Conservation (phyloP, 2,113 vertebrate genomes). For the Rissa tridactyla region DNA sequence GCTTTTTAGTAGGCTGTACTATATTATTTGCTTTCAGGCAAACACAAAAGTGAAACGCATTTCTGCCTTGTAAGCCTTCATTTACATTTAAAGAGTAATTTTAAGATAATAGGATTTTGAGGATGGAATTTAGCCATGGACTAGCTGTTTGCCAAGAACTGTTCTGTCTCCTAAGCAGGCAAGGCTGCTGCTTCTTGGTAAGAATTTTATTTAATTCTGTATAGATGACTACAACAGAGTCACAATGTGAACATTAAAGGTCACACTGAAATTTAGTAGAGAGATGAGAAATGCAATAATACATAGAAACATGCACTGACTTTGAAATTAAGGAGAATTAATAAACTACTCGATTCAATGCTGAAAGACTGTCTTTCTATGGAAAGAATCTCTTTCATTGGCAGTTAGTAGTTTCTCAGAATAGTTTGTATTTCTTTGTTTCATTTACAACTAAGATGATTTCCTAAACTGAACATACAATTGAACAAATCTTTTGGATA, state of each 20-base stretch:
- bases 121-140: neutral
- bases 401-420: neutral
- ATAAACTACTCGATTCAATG: neutral
- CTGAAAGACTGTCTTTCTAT: neutral
- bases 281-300: neutral
- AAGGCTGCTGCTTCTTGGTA: neutral
- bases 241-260: neutral
- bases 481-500: neutral
- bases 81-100: slow-evolving; percentile 44
- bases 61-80: slow-evolving; percentile 16
- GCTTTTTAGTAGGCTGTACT: neutral
- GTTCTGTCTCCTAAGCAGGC: neutral
- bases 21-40: slow-evolving; percentile 3
- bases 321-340: neutral
- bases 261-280: neutral
- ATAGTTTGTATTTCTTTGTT: neutral
- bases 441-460: neutral
- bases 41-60: neutral
- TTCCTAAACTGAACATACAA: neutral
- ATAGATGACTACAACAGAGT: neutral
- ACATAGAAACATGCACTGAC: neutral
- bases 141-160: neutral
- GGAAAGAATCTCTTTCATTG: neutral
- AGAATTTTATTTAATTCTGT: neutral
- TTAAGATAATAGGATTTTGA: slow-evolving; percentile 35